Evolutionary conservation across 53 echinoderm and acorn worm genomes (phyloP), one percentile per base, ranked within the genome.

Genomic region (Temnopleurus reevesii): DNA sequence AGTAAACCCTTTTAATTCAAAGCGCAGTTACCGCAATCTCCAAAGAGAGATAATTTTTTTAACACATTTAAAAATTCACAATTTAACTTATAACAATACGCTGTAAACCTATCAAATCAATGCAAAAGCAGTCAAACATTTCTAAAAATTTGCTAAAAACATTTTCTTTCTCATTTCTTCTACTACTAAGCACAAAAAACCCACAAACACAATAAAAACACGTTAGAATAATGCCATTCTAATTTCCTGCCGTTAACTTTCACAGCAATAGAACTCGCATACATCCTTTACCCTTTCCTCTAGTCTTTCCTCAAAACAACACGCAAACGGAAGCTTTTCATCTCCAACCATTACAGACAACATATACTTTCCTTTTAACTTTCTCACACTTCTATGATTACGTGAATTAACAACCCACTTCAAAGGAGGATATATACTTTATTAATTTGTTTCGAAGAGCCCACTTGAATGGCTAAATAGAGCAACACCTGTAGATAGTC

Each of bases 241-340:
- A n/a, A 18, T 83, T 83, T 83, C 83, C 83, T 83, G 56, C 83
- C 34, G 38, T 83, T 83, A 55, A 83, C 12, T 83, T 55, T 83
- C 38, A 55, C 55, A 8, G 54, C 56, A 83, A 55, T 83, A 13
- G 13, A 55, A 53, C 54, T 83, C 56, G 51, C 55, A 19, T 2
- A 36, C 55, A 83, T 83, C 83, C 83, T 55, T 31, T 19, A 23
- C 23, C 33, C 19, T 83, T 83, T 83, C 83, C 83, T 55, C n/a
- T 19, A 23, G 12, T 18, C 19, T 83, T 83, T 83, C 83, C 83
- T 55, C n/a, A 13, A 47, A 55, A 29, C 53, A 82, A 82, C 82
- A 82, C 82, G 82, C 21, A 83, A 47, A 55, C 83, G 83, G 83
- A 83, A 56, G 82, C 82, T 55, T 82, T 82, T 82, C 82, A 21